phyloP scores from a whole-genome alignment of 2,113 vertebrate species.

The Paramisgurnus dabryanus region DNA sequence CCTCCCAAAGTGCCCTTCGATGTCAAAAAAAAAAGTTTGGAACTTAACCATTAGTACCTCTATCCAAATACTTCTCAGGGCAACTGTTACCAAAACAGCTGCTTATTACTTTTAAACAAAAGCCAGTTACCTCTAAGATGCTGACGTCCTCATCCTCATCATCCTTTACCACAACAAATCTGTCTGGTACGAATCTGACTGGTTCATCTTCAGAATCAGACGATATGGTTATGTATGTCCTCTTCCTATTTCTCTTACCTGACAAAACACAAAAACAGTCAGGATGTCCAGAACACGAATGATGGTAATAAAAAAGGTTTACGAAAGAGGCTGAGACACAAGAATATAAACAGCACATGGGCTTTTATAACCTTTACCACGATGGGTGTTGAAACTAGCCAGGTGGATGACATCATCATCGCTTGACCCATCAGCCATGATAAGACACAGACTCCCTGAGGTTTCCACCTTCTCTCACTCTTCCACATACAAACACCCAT shows the following conservation, averaged over 20 bases:
- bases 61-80: no score
- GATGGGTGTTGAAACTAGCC: constrained; percentile 83
- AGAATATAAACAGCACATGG: not conserved
- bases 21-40: no score
- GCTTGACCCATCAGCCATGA: constrained; percentile 85
- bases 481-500: constrained; percentile 61
- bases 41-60: no score
- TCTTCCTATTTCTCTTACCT: constrained; percentile 74
- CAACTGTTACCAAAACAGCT: not conserved
- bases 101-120: not conserved
- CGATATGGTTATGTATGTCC: constrained; percentile 84
- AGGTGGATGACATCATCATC: constrained; percentile 87
- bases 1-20: no score
- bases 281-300: not conserved
- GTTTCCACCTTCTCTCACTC: constrained; percentile 54
- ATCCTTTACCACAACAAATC: constrained; percentile 72
- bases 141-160: constrained; percentile 75
- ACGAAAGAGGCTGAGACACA: not conserved
- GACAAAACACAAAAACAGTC: not conserved
- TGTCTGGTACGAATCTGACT: constrained; percentile 68
- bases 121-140: constrained; percentile 81
- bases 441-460: constrained; percentile 62
- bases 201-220: constrained; percentile 92
- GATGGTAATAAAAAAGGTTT: not conserved
- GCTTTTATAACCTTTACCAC: constrained; percentile 77